phyloP scores from a whole-genome alignment of 2,113 vertebrate genomes.

The Perca schrenkii region DNA sequence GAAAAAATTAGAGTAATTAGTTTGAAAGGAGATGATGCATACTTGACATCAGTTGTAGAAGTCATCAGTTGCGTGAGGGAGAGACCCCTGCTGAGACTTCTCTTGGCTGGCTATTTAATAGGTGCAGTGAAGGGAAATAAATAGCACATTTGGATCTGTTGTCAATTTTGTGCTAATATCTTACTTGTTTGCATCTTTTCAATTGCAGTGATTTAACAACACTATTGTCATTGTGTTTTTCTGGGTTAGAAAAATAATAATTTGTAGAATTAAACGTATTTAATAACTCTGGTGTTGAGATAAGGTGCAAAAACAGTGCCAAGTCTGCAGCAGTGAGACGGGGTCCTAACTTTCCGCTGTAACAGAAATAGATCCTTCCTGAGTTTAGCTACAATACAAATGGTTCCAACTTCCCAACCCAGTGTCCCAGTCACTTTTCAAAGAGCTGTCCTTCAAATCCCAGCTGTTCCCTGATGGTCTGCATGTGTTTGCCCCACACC shows the following conservation, averaged over 20 bases:
- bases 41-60: constrained; percentile 39
- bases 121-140: constrained; percentile 8
- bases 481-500: constrained; percentile 39
- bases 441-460: constrained; percentile 13
- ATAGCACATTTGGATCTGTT: constrained; percentile 18
- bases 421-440: constrained; percentile 12
- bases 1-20: constrained; percentile 60
- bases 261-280: neutral
- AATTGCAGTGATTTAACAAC: neutral
- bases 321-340: neutral
- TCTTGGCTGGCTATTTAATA: constrained; percentile 17
- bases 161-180: neutral
- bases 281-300: neutral
- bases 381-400: neutral
- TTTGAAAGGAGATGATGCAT: constrained; percentile 35
- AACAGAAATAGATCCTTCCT: neutral
- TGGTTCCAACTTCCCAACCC: neutral
- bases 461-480: constrained; percentile 44
- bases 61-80: constrained; percentile 22
- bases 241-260: neutral
- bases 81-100: constrained; percentile 23
- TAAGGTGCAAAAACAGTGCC: neutral
- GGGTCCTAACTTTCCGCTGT: neutral
- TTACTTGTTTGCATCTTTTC: neutral
- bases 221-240: neutral